Evolutionary conservation across 2,113 vertebrate genomes (phyloP).

Genomic region (Nasalis larvatus): DNA sequence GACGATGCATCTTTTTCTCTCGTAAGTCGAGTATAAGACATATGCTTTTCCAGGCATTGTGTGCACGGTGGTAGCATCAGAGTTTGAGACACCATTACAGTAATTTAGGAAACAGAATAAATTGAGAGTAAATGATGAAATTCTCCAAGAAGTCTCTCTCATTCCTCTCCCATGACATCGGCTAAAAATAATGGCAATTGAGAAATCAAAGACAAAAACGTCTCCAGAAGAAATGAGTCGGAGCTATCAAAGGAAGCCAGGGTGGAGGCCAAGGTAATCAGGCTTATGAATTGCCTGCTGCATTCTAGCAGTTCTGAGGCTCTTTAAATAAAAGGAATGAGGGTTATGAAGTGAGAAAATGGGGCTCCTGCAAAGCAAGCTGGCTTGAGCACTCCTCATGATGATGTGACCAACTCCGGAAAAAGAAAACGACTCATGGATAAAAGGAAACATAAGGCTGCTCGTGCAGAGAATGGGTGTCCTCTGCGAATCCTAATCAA

Average conservation of each 20-base stretch:
- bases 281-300: slow-evolving; percentile 63
- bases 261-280: slow-evolving; percentile 59
- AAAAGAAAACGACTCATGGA: slow-evolving; percentile 53
- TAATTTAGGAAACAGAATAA: slow-evolving; percentile 16
- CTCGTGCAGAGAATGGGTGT: slow-evolving; percentile 48
- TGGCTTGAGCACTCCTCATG: slow-evolving; percentile 35
- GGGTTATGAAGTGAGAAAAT: slow-evolving; percentile 71
- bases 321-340: slow-evolving; percentile 70
- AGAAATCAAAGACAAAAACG: neutral
- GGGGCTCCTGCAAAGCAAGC: slow-evolving; percentile 71
- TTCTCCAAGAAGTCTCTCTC: neutral
- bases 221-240: neutral
- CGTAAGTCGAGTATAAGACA: no score
- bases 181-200: neutral
- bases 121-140: slow-evolving; percentile 11
- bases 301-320: slow-evolving; percentile 65
- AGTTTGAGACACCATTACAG: neutral
- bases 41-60: rapidly evolving
- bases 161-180: neutral
- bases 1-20: neutral
- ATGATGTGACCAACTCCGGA: slow-evolving; percentile 47
- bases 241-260: neutral
- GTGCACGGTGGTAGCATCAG: neutral
- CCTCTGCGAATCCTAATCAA: slow-evolving; percentile 64
- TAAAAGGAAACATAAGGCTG: slow-evolving; percentile 68